Evolutionary conservation across 2,888 invertebrate species (phyloP).

Genomic region (Phengaris arion): DNA sequence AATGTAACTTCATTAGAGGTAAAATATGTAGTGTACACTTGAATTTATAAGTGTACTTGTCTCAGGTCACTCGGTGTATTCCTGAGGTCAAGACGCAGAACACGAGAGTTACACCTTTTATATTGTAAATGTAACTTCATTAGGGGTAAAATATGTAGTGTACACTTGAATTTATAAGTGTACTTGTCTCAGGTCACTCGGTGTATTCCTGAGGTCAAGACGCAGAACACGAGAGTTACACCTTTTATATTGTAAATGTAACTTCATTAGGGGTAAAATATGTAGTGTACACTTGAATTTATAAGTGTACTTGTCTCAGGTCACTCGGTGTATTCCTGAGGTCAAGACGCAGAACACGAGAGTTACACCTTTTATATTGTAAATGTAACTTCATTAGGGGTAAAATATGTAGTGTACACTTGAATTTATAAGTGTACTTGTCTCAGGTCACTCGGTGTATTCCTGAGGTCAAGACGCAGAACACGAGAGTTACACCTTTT

Average conservation of each 20-base stretch:
- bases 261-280: neutral
- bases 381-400: neutral
- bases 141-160: neutral
- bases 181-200: neutral
- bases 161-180: constrained; percentile 3
- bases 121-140: neutral
- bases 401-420: neutral
- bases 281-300: neutral
- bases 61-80: constrained; percentile 1
- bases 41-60: neutral
- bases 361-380: neutral
- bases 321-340: constrained; percentile 1
- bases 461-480: neutral
- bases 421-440: neutral
- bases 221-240: neutral
- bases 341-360: neutral
- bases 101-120: neutral
- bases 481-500: neutral
- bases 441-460: constrained; percentile 2
- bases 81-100: neutral
- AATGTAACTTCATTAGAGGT: neutral
- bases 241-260: neutral
- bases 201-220: neutral
- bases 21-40: neutral
- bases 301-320: constrained; percentile 1